Conservation (phyloP, 2,113 vertebrate genomes). For the Leucoraja erinaceus region DNA sequence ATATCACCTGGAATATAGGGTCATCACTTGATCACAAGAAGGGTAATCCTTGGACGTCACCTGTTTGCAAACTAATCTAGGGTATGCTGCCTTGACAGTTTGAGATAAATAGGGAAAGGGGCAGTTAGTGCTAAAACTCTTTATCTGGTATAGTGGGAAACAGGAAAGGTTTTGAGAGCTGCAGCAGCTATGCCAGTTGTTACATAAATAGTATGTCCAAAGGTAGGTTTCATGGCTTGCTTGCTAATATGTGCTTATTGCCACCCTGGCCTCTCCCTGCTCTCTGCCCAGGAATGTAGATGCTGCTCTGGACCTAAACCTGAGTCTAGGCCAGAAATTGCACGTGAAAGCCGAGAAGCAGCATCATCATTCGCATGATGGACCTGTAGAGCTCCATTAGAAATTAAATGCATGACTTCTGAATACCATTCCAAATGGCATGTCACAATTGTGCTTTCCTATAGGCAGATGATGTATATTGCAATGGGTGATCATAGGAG, state of each 20-base stretch:
- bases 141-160: background rate
- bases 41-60: background rate
- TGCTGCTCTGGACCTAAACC: background rate
- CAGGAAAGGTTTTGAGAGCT: background rate
- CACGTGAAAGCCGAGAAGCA: constrained; percentile 11
- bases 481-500: background rate
- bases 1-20: background rate
- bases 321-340: background rate
- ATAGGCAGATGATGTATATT: background rate
- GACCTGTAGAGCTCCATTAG: constrained; percentile 14
- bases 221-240: constrained; percentile 6
- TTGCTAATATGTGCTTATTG: constrained; percentile 1
- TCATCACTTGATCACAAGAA: background rate
- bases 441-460: background rate
- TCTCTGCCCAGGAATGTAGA: background rate
- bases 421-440: constrained; percentile 20
- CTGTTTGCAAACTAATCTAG: background rate
- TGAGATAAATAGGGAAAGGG: background rate
- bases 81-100: background rate
- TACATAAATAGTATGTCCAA: background rate
- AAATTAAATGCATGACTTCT: constrained; percentile 18
- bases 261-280: background rate
- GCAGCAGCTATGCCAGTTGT: background rate
- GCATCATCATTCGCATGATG: constrained; percentile 11
- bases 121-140: background rate